Percentiles rank a stretch among this genome's conserved stretches.
These are phyloP conservation scores for Gallirallus australis DNA, from an alignment of 2,797 vertebrate genomes.

Conservation along the genomic window DNA sequence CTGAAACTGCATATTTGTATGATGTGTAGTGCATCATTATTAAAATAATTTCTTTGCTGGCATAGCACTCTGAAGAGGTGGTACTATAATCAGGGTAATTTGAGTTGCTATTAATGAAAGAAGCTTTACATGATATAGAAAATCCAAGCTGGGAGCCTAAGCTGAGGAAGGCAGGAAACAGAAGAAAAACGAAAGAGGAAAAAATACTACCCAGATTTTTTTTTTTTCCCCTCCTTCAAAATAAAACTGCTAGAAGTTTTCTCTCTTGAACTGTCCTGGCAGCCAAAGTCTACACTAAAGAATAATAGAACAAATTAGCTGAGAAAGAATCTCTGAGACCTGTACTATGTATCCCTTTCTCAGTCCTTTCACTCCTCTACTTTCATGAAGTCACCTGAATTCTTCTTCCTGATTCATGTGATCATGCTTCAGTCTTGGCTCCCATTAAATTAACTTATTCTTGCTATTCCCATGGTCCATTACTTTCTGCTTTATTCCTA, in stretches of 20 bases:
- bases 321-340: not conserved
- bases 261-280: not conserved
- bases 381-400: not conserved
- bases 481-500: slow-evolving; percentile 22
- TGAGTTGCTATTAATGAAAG: not conserved
- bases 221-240: not conserved
- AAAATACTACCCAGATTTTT: not conserved
- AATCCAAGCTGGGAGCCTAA: not conserved
- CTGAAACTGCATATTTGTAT: not conserved
- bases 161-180: not conserved
- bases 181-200: not conserved
- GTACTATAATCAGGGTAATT: not conserved
- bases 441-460: slow-evolving; percentile 22
- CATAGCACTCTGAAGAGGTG: not conserved
- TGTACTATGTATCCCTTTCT: not conserved
- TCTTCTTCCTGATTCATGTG: not conserved
- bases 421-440: not conserved
- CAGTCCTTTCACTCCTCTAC: not conserved
- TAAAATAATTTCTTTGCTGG: not conserved
- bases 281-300: not conserved
- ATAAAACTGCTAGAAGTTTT: not conserved
- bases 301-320: not conserved
- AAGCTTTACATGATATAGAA: not conserved
- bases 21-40: not conserved
- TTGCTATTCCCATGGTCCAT: slow-evolving; percentile 7